A percentile compares a stretch with the other conserved stretches of the same genome.
Conservation (phyloP, 2,797 vertebrate genomes). For the Amazona ochrocephala region DNA sequence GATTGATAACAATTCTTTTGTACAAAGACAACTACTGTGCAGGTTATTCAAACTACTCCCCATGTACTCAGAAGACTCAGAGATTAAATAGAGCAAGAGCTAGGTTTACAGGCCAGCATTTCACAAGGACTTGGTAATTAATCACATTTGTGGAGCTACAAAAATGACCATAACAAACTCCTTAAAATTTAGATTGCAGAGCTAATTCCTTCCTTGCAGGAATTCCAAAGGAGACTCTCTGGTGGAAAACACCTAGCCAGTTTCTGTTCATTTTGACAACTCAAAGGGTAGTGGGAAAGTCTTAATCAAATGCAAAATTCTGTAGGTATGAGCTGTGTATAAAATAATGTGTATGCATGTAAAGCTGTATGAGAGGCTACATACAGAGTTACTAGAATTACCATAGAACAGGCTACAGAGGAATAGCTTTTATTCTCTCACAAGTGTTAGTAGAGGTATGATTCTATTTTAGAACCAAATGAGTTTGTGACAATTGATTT, state of each 20-base stretch:
- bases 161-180: background rate
- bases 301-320: background rate
- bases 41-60: background rate
- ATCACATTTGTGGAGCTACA: background rate
- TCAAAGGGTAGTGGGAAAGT: background rate
- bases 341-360: background rate
- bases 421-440: background rate
- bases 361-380: background rate
- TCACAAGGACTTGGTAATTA: background rate
- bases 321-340: background rate
- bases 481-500: conserved; percentile 29
- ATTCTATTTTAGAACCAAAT: conserved; percentile 29
- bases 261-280: background rate
- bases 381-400: background rate
- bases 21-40: background rate
- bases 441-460: background rate
- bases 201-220: background rate
- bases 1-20: background rate
- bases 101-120: background rate
- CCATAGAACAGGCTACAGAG: background rate
- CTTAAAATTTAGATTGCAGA: background rate
- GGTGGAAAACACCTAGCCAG: background rate
- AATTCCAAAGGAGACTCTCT: background rate
- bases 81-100: background rate
- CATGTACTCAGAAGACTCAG: background rate